These are phyloP conservation scores for Falco cherrug DNA, from an alignment of 2,797 vertebrate species.

Conservation along the genomic window DNA sequence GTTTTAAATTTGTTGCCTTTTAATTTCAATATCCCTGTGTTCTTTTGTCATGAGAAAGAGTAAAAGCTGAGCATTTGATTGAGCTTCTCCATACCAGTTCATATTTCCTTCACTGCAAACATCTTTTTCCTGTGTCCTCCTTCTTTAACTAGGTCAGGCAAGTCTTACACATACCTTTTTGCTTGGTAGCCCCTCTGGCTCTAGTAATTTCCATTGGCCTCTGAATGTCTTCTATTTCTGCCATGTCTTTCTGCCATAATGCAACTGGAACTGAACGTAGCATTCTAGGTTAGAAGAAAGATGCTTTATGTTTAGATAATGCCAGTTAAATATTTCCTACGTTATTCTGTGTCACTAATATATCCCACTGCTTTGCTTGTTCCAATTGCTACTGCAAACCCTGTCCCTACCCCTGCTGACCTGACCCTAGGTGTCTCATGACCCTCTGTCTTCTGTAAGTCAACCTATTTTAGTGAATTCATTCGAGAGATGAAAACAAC, in stretches of 20 bases:
- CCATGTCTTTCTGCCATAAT: background rate
- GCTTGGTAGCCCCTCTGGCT: background rate
- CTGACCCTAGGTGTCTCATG: background rate
- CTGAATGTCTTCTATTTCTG: background rate
- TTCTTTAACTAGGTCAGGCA: constrained; percentile 2
- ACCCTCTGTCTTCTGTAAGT: background rate
- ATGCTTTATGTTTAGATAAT: background rate
- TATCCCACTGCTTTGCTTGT: background rate
- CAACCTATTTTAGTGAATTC: background rate
- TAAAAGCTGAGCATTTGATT: background rate
- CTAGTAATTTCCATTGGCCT: background rate
- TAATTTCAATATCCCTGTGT: constrained; percentile 12
- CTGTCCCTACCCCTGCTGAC: background rate
- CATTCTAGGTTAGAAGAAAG: background rate
- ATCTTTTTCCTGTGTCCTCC: background rate
- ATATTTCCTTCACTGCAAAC: background rate
- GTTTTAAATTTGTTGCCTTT: constrained; percentile 4
- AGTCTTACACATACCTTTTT: constrained; percentile 1
- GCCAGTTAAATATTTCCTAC: background rate
- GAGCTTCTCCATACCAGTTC: background rate
- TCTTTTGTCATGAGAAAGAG: background rate
- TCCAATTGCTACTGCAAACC: background rate
- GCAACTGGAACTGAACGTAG: background rate
- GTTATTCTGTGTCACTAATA: background rate
- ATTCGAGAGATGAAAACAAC: background rate